Evolutionary conservation across 1,140 invertebrate species (phyloP).

Genomic region (Drosophila watanabei): DNA sequence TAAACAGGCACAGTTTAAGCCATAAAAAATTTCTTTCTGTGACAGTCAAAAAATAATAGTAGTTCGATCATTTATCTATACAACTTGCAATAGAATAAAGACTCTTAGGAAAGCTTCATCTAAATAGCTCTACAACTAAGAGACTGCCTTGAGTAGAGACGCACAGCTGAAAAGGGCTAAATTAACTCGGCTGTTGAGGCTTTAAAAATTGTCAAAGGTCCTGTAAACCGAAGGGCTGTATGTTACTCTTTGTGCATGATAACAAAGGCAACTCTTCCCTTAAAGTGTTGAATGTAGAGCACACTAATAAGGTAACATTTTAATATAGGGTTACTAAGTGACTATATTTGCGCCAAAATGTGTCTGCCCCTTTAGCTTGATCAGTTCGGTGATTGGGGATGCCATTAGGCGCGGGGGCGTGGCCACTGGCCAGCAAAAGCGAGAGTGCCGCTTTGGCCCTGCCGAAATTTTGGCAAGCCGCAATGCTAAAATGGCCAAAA

Average conservation of each 20-base stretch:
- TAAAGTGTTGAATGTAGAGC: background rate
- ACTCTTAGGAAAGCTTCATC: background rate
- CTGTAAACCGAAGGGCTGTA: background rate
- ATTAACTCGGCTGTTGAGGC: background rate
- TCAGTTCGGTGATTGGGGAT: conserved; percentile 55
- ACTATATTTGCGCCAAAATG: conserved; percentile 19
- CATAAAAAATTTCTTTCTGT: too few relatives aligned
- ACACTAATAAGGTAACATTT: conserved; percentile 31
- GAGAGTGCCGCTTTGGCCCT: conserved; percentile 24
- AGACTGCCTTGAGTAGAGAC: background rate
- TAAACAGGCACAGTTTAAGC: too few relatives aligned
- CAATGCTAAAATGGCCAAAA: conserved; percentile 32
- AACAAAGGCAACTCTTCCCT: too few relatives aligned
- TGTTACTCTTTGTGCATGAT: background rate
- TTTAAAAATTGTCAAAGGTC: background rate
- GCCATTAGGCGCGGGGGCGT: conserved; percentile 15
- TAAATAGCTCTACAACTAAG: background rate
- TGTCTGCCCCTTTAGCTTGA: conserved; percentile 52
- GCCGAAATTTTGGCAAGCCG: conserved; percentile 20
- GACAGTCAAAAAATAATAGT: background rate
- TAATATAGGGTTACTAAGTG: conserved; percentile 37
- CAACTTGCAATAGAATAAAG: background rate
- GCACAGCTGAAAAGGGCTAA: background rate
- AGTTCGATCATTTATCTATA: too few relatives aligned
- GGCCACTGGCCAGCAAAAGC: conserved; percentile 18